Percentiles rank a stretch among this genome's conserved stretches.
Conservation (phyloP, 2,797 vertebrate species). For the Odontamblyopus lacepedii region DNA sequence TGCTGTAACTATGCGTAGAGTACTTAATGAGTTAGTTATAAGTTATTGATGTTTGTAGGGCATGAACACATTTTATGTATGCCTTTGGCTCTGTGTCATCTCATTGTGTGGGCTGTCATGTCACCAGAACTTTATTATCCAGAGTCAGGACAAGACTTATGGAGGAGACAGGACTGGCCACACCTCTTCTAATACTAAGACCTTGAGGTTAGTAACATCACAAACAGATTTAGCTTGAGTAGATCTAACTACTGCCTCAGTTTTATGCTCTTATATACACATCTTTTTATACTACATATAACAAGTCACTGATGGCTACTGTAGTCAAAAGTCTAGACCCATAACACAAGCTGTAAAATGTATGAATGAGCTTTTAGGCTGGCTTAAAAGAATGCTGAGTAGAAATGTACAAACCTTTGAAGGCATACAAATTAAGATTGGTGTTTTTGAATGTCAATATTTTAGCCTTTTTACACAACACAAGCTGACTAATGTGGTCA, state of each 20-base stretch:
- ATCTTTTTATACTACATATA: not conserved
- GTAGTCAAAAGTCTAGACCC: constrained; percentile 6
- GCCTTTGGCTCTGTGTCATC: constrained; percentile 27
- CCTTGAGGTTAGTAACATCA: constrained; percentile 1
- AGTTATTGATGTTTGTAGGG: constrained; percentile 38
- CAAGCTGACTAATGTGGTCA: no score
- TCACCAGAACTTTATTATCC: constrained; percentile 36
- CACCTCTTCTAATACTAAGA: constrained; percentile 40
- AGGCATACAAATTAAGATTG: not conserved
- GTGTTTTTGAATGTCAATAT: not conserved
- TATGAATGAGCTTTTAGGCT: constrained; percentile 3
- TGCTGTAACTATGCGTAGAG: constrained; percentile 12
- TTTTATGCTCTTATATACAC: constrained; percentile 3
- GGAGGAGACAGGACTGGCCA: constrained; percentile 40
- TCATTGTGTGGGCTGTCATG: constrained; percentile 28
- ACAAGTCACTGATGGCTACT: constrained; percentile 6
- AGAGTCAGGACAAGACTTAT: constrained; percentile 52
- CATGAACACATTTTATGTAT: constrained; percentile 15
- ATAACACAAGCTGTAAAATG: constrained; percentile 4
- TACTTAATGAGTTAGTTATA: constrained; percentile 20
- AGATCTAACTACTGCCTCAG: not conserved
- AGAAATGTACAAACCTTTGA: constrained; percentile 1
- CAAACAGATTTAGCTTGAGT: constrained; percentile 3
- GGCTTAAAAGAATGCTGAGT: not conserved
- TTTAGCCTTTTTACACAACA: no score